Conservation (phyloP, 2,113 vertebrate genomes). For the Neofelis nebulosa region DNA sequence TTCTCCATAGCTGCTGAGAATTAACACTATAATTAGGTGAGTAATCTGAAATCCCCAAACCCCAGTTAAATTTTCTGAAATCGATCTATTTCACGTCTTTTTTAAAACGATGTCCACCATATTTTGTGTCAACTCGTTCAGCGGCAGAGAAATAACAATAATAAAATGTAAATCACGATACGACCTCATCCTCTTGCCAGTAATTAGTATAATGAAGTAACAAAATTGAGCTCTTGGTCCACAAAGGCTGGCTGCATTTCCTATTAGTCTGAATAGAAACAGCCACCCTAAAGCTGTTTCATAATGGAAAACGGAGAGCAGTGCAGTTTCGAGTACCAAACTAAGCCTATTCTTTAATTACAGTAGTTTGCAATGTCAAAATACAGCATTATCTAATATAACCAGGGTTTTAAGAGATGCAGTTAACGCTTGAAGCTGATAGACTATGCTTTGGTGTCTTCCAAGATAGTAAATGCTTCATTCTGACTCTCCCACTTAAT, state of each 20-base stretch:
- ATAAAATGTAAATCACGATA: conserved; percentile 61
- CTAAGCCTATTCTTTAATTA: conserved; percentile 68
- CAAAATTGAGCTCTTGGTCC: conserved; percentile 70
- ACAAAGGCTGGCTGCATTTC: conserved; percentile 41
- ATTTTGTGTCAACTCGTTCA: conserved; percentile 10
- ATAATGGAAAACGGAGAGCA: conserved; percentile 55
- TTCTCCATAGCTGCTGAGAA: conserved; percentile 62
- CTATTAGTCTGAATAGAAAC: conserved; percentile 45
- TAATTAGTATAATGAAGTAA: conserved; percentile 62
- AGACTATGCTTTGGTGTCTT: neutral
- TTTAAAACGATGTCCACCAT: neutral
- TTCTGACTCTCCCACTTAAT: neutral
- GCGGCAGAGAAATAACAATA: conserved; percentile 60
- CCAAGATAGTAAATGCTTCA: neutral
- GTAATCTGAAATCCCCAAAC: conserved; percentile 73
- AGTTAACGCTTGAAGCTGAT: neutral
- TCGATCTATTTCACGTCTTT: conserved; percentile 54
- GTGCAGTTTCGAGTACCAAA: conserved; percentile 31
- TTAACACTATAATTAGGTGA: conserved; percentile 77
- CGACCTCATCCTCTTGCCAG: conserved; percentile 58
- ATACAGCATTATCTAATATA: neutral
- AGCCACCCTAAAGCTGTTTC: conserved; percentile 52
- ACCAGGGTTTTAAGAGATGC: neutral
- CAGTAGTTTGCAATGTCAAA: neutral
- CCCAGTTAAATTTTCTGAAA: conserved; percentile 62